Percentiles rank a stretch among this genome's conserved stretches.
Evolutionary conservation across 2,797 vertebrate species (phyloP).

Genomic region (Babyrousa celebensis): DNA sequence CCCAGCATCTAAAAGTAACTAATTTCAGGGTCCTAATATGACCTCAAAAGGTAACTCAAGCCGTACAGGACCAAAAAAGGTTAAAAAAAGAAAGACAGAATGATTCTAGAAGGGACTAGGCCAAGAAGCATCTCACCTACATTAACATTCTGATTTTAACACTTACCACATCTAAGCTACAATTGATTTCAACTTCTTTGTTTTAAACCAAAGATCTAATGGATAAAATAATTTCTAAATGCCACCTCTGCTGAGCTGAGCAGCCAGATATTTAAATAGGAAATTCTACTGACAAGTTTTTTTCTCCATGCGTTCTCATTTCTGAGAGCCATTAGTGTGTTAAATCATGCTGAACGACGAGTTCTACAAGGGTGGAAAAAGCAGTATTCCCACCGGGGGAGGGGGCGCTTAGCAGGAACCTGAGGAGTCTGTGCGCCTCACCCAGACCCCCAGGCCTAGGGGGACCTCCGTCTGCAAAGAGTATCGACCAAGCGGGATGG

Average conservation of each 20-base stretch:
- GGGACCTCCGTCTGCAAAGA: neutral
- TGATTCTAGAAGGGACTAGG: neutral
- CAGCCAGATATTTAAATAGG: neutral
- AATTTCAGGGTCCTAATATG: neutral
- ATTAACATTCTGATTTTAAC: constrained; percentile 5
- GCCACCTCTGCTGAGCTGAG: neutral
- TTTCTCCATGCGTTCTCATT: neutral
- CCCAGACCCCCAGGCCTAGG: neutral
- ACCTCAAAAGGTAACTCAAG: neutral
- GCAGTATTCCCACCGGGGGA: neutral
- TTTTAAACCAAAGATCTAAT: constrained; percentile 22
- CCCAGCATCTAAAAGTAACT: neutral
- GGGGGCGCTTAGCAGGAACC: neutral
- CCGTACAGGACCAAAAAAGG: neutral
- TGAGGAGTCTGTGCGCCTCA: neutral
- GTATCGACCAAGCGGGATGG: neutral
- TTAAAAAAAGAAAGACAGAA: neutral
- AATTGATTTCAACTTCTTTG: neutral
- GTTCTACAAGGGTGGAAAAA: neutral
- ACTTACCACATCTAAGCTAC: neutral
- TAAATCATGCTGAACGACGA: neutral
- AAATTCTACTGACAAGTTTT: neutral
- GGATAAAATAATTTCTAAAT: constrained; percentile 14
- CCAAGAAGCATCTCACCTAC: neutral
- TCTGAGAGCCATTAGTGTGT: neutral